A percentile compares a stretch with the other conserved stretches of the same genome.
These are phyloP conservation scores for Gorsachius goisagi DNA, from an alignment of 2,113 vertebrate genomes.

Conservation along the genomic window DNA sequence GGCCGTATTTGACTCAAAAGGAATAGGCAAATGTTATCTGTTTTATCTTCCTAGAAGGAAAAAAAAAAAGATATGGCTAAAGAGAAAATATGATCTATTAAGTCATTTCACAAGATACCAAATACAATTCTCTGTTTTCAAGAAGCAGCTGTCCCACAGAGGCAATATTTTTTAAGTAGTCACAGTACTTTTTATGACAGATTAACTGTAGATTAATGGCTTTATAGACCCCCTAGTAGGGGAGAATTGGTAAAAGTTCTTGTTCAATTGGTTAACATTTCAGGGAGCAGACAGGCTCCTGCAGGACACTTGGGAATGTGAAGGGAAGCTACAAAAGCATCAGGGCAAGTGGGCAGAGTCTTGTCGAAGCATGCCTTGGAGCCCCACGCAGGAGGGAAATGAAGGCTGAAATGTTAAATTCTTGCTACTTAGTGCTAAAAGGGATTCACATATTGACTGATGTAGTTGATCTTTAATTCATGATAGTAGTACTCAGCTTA, in stretches of 20 bases:
- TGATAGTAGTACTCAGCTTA: neutral
- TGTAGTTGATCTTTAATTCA: neutral
- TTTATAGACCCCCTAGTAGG: neutral
- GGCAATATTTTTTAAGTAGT: neutral
- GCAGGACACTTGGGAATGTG: neutral
- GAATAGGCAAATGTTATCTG: neutral
- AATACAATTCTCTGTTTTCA: neutral
- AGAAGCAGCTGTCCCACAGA: neutral
- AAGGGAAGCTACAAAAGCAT: neutral
- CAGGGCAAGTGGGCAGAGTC: neutral
- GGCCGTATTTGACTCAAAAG: neutral
- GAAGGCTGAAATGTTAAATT: neutral
- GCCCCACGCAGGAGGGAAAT: rapidly evolving
- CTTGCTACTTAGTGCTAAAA: neutral
- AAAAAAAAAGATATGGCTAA: neutral
- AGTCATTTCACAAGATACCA: neutral
- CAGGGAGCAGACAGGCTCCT: neutral
- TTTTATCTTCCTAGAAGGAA: neutral
- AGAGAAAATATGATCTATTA: neutral
- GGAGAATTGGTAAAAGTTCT: neutral
- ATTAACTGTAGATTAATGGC: neutral
- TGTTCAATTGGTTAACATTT: neutral
- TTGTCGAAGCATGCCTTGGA: neutral
- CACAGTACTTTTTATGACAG: neutral
- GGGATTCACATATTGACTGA: neutral